These are phyloP conservation scores for Neogale vison DNA, from an alignment of 2,113 vertebrate species.

Conservation along the genomic window DNA sequence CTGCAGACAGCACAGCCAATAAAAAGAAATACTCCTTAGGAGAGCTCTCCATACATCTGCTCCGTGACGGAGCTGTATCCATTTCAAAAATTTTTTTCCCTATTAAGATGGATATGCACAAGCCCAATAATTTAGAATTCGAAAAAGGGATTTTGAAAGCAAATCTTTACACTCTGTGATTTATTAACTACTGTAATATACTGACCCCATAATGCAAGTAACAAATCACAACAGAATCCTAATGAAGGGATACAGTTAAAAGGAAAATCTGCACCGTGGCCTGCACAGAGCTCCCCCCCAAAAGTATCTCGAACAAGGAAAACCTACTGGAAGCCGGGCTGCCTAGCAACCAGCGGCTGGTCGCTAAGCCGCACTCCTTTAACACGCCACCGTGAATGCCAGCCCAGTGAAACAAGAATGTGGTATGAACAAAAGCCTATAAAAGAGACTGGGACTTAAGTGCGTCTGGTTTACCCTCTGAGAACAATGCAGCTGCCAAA, in stretches of 20 bases:
- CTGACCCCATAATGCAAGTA: conserved; percentile 76
- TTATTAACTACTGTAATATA: conserved; percentile 85
- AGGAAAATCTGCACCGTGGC: conserved; percentile 77
- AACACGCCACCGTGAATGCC: conserved; percentile 94
- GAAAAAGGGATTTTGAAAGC: conserved; percentile 77
- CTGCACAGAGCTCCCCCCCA: conserved; percentile 75
- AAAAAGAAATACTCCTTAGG: conserved; percentile 61
- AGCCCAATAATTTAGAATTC: conserved; percentile 75
- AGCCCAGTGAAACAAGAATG: conserved; percentile 93
- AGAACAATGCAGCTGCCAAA: conserved; percentile 94
- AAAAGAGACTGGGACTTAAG: conserved; percentile 89
- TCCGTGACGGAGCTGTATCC: conserved; percentile 45
- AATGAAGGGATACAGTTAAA: conserved; percentile 85
- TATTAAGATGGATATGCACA: conserved; percentile 68
- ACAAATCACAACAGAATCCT: conserved; percentile 83
- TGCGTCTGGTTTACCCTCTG: conserved; percentile 92
- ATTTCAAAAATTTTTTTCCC: conserved; percentile 57
- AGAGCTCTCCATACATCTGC: conserved; percentile 54
- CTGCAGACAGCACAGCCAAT: neutral
- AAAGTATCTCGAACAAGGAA: conserved; percentile 85
- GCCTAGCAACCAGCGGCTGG: conserved; percentile 91
- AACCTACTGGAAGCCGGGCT: conserved; percentile 88
- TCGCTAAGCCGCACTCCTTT: conserved; percentile 96
- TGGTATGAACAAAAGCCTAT: conserved; percentile 92
- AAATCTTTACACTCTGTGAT: conserved; percentile 78